A percentile compares a stretch with the other conserved stretches of the same genome.
These are phyloP conservation scores for Scolopax mira DNA, from an alignment of 2,113 vertebrate genomes.

Conservation along the genomic window DNA sequence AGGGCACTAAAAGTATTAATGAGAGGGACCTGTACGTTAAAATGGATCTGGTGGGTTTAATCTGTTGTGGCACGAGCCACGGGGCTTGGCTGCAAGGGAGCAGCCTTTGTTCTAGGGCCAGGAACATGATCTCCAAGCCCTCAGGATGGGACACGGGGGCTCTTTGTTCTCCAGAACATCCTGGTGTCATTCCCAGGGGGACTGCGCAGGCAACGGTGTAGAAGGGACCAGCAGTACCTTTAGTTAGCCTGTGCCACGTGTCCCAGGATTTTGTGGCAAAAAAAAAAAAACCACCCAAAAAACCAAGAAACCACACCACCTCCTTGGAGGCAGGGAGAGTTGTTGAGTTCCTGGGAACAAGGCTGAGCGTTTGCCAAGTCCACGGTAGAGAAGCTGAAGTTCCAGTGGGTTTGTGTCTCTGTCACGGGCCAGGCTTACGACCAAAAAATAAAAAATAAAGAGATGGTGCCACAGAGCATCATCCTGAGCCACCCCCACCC, in stretches of 20 bases:
- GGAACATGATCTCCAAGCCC: neutral
- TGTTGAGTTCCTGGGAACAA: neutral
- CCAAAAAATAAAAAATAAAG: neutral
- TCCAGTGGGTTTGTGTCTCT: neutral
- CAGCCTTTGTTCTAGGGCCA: neutral
- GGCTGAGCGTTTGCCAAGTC: neutral
- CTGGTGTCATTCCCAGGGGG: accelerated
- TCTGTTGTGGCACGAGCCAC: neutral
- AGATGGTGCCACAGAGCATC: neutral
- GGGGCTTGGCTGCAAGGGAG: neutral
- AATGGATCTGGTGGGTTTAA: neutral
- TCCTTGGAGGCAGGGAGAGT: neutral
- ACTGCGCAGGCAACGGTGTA: neutral
- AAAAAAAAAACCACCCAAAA: neutral
- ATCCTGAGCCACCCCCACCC: neutral
- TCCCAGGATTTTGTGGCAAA: neutral
- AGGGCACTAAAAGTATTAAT: neutral
- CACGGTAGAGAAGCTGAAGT: neutral
- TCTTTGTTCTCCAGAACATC: neutral
- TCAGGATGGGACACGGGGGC: neutral
- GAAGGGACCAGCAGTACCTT: neutral
- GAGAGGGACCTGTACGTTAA: neutral
- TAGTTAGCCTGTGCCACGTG: neutral
- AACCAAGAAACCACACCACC: too few species aligned
- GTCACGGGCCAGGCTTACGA: neutral